Percentiles rank a stretch among this genome's conserved stretches.
Conservation (phyloP, 2,113 vertebrate genomes). For the Triplophysa tibetana region DNA sequence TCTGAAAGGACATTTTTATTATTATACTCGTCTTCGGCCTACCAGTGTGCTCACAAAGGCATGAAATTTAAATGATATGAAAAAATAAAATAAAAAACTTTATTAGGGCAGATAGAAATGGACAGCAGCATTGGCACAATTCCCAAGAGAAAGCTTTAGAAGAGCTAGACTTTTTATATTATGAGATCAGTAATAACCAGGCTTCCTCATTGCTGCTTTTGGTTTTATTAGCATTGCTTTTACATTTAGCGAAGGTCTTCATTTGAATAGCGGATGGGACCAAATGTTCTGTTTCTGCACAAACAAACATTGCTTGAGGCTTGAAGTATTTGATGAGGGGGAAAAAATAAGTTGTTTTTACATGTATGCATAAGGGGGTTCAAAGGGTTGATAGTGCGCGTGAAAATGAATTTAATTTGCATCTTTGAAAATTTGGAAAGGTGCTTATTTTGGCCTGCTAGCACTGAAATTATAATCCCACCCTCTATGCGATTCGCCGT, state of each 20-base stretch:
- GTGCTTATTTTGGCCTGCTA: no score
- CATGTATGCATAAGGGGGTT: not conserved
- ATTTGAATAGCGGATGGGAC: not conserved
- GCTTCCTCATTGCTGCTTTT: not conserved
- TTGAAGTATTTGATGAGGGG: not conserved
- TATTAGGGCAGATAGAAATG: not conserved
- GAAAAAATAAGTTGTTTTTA: not conserved
- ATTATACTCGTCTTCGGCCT: not conserved
- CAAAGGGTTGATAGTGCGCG: not conserved
- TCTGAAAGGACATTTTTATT: no score
- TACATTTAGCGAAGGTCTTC: not conserved
- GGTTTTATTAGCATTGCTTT: not conserved
- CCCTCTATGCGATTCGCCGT: no score
- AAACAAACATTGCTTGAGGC: not conserved
- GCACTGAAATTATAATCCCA: no score
- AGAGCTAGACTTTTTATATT: not conserved
- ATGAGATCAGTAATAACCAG: not conserved
- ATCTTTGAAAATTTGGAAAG: no score
- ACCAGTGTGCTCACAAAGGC: not conserved
- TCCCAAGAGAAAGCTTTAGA: not conserved
- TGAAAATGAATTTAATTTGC: no score
- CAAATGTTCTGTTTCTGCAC: not conserved
- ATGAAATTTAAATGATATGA: not conserved
- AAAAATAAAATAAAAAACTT: not conserved
- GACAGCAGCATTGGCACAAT: no score